Conservation (phyloP, 2,113 vertebrate species). For the Coregonus clupeaformis region DNA sequence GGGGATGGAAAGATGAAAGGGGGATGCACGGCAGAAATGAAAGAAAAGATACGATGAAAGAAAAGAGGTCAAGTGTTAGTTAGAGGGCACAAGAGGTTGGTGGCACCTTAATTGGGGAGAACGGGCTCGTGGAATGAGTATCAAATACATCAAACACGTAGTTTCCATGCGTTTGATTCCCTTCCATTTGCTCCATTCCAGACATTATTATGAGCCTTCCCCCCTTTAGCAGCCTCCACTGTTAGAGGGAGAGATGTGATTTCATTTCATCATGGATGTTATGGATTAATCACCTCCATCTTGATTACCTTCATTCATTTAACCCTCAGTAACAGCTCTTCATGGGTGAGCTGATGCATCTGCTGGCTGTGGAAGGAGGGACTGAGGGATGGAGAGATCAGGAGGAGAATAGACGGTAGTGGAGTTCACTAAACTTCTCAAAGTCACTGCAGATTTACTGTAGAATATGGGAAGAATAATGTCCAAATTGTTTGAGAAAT, state of each 20-base stretch:
- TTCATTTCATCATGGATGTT: slow-evolving; percentile 29
- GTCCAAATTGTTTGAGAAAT: slow-evolving; percentile 41
- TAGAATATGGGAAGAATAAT: slow-evolving; percentile 19
- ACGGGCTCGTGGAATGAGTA: too few species aligned
- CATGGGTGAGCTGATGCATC: slow-evolving; percentile 33
- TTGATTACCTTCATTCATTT: slow-evolving; percentile 39
- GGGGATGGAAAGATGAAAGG: slow-evolving; percentile 47
- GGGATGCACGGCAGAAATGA: slow-evolving; percentile 23
- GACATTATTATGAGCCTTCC: too few species aligned
- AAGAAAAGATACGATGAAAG: slow-evolving; percentile 41
- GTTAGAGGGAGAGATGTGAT: slow-evolving; percentile 17
- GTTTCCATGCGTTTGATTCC: too few species aligned
- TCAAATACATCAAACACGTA: too few species aligned
- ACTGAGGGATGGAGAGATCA: background rate
- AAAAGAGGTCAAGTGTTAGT: slow-evolving; percentile 34
- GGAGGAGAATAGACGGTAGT: slow-evolving; percentile 1
- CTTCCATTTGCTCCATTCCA: too few species aligned
- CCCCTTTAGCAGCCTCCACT: too few species aligned
- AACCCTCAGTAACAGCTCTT: slow-evolving; percentile 19
- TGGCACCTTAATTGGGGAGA: too few species aligned
- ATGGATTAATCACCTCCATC: slow-evolving; percentile 31
- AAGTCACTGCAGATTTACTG: slow-evolving; percentile 40
- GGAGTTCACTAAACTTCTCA: slow-evolving; percentile 29
- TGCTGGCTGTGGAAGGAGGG: slow-evolving; percentile 1
- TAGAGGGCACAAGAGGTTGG: background rate